Evolutionary conservation across 2,113 vertebrate species (phyloP).

Genomic region (Cavia aperea): DNA sequence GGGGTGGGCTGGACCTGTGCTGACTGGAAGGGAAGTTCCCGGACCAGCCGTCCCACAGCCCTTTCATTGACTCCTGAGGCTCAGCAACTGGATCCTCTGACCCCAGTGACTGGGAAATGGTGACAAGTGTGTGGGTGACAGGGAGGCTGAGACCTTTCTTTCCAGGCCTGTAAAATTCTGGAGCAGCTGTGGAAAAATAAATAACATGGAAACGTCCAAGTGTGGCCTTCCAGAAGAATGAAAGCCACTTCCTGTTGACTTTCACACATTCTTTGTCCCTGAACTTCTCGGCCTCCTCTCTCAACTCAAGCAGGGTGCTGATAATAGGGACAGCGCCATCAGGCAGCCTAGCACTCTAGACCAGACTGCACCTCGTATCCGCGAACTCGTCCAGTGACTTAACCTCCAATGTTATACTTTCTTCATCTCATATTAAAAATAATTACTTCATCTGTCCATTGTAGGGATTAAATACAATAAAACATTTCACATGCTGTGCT

Average conservation of each 20-base stretch:
- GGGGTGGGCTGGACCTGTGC: background rate
- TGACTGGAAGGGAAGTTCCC: background rate
- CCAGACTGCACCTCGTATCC: background rate
- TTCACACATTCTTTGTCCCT: background rate
- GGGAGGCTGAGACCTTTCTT: background rate
- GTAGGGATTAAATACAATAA: background rate
- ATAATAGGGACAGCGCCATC: background rate
- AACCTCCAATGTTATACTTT: background rate
- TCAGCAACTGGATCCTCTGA: background rate
- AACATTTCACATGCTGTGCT: background rate
- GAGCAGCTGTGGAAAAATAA: background rate
- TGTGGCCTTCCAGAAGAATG: background rate
- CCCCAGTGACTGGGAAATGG: background rate
- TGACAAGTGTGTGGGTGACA: background rate
- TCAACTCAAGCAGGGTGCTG: background rate
- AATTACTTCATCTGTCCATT: background rate
- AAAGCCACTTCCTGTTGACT: background rate
- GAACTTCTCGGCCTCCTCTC: background rate
- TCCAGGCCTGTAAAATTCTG: background rate
- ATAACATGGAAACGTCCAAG: background rate
- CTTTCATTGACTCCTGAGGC: background rate
- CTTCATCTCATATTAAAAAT: conserved; percentile 3
- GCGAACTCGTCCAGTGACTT: background rate
- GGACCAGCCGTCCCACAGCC: background rate
- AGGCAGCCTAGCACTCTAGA: background rate